phyloP scores from a whole-genome alignment of 53 echinoderm and acorn worm genomes.

The Pentamera pediparva region DNA sequence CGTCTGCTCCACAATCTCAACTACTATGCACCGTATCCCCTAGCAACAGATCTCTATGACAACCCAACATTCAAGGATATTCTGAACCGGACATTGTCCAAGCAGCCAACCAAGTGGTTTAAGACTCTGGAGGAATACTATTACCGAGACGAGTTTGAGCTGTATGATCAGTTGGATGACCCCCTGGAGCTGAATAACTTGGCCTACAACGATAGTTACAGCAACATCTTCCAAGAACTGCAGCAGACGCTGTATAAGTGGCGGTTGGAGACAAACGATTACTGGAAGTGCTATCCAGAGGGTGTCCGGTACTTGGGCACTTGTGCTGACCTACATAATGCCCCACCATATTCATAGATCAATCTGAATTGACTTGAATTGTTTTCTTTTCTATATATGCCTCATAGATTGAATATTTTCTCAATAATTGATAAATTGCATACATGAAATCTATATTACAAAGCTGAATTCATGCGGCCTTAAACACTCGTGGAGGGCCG shows the following conservation, averaged over 20 bases:
- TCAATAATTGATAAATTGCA: too few relatives aligned
- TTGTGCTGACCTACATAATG: conserved; percentile 36
- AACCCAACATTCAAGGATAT: conserved; percentile 77
- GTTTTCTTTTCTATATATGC: too few relatives aligned
- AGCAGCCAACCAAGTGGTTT: conserved; percentile 83
- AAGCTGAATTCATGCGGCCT: too few relatives aligned
- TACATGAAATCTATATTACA: too few relatives aligned
- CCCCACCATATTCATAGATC: conserved; percentile 26
- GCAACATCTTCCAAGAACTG: conserved; percentile 49
- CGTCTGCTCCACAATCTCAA: conserved; percentile 90
- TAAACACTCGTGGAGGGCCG: too few relatives aligned
- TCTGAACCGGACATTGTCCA: conserved; percentile 59
- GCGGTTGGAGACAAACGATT: conserved; percentile 67
- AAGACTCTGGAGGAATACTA: conserved; percentile 86
- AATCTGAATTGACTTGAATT: too few relatives aligned
- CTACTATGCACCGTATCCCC: conserved; percentile 78
- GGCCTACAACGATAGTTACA: conserved; percentile 45
- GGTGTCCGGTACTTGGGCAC: conserved; percentile 44
- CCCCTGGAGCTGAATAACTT: conserved; percentile 72
- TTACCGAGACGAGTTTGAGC: conserved; percentile 83
- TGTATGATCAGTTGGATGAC: conserved; percentile 69
- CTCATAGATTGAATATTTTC: too few relatives aligned
- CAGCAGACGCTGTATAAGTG: conserved; percentile 55
- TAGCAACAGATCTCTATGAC: conserved; percentile 70
- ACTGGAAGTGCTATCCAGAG: conserved; percentile 84